Evolutionary conservation across 2,888 invertebrate genomes (phyloP), one percentile per base, ranked within the genome.

Genomic region (Thereva nobilitata): DNA sequence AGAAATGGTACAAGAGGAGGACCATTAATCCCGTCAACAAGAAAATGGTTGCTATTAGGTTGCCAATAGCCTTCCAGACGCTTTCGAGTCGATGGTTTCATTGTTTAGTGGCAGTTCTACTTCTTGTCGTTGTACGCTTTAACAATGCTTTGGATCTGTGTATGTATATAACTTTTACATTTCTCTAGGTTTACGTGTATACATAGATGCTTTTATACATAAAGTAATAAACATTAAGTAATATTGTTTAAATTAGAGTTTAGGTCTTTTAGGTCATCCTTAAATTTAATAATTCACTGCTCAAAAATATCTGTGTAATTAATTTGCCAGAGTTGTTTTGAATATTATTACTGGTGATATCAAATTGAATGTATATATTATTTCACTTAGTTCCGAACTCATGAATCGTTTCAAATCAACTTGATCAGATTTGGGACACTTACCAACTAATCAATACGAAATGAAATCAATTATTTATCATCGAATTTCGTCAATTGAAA

Each of bases 21-120:
- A 66, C 66, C 66, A 68, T 66, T 68, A 66, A 66, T 66, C 68
- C 23, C 63, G 61, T 68, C 68, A 68, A 68, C 61, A 66, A 66
- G 66, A 65, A 68, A 66, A 68, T 68, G 68, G 66, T 66, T 66
- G 61, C 64, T 63, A 68, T 66, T 68, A 68, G 63, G 63, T 57
- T 55, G 54, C 59, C 65, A 64, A 56, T 64, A 64, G 54, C 61
- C 45, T 53, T 67, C 53, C 53, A 64, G 41, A 55, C 50, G 44
- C 49, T 49, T 56, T 64, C 57, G 42, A 56, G 44, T 50, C 59
- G 64, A 57, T 64, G 61, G 61, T 68, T 65, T 61, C 68, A 68
- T 40, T 68, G 52, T 57, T 66, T 64, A 54, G 56, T 69, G 38
- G 69, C 53, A 57, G 50, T 54, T 55, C 53, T 68, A n/a, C 55